Conservation (phyloP, 2,113 vertebrate species). For the Mustelus asterias region DNA sequence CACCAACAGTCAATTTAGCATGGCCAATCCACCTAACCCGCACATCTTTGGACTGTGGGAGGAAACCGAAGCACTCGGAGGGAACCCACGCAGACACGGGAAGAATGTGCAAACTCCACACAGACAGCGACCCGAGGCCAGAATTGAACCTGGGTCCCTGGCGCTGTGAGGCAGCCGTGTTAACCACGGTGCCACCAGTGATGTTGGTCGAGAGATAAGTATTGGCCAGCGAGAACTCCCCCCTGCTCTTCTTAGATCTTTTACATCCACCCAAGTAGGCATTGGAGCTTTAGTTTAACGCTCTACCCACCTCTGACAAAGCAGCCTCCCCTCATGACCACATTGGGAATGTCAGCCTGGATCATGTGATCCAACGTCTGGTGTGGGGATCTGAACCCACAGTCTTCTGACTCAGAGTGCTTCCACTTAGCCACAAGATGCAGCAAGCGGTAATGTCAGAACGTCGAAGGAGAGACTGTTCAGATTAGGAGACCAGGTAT, state of each 20-base stretch:
- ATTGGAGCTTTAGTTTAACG: not conserved
- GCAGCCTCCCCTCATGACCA: not conserved
- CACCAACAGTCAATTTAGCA: too few species aligned
- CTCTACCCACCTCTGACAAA: not conserved
- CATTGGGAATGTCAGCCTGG: not conserved
- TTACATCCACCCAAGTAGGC: not conserved
- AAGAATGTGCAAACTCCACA: too few species aligned
- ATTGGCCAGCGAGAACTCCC: not conserved
- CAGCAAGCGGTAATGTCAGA: not conserved
- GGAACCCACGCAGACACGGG: too few species aligned
- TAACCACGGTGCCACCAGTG: not conserved
- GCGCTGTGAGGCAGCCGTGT: too few species aligned
- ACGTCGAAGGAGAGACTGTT: not conserved
- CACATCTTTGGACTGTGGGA: too few species aligned
- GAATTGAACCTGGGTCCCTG: too few species aligned
- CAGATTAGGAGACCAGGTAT: not conserved
- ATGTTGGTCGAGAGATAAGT: not conserved
- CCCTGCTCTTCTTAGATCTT: not conserved
- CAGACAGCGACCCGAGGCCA: too few species aligned
- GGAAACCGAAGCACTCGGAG: too few species aligned
- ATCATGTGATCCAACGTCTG: not conserved
- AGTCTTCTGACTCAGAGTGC: not conserved
- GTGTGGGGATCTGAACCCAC: not conserved
- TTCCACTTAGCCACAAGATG: not conserved
- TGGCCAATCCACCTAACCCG: too few species aligned